Evolutionary conservation across 1,140 invertebrate species (phyloP), one percentile per base, ranked within the genome.

Genomic region (Acromyrmex heyeri): DNA sequence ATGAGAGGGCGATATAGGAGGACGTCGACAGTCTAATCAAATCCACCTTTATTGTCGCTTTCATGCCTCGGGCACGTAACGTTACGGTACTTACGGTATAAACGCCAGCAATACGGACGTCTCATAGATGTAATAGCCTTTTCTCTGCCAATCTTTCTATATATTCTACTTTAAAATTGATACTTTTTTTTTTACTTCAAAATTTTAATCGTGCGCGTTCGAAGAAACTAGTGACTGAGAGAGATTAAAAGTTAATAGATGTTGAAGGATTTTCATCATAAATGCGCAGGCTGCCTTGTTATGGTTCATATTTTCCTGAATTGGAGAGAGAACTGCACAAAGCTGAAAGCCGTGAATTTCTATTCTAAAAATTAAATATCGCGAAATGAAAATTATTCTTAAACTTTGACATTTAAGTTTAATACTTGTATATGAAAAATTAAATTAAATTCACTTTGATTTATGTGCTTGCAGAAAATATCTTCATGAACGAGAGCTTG

Each of bases 211-310:
- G 38, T 44, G 4, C 61, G 21, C 10, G 44, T 72, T 34, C 14
- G 59, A 77, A 53, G 27, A 24, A 55, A 48, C n/a, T 65, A 44
- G 44, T 55, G 67, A 86, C 67, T 30, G 38, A 61, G 38, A 77
- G 78, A 77, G 78, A 89, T 90, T 89, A 89, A 90, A 73, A 50
- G 48, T 86, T 89, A 89, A 88, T 86, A 62, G 50, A 59, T 48
- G 73, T 24, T 59, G 61, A 34, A 57, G 72, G 10, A 44, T 62
- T 88, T 77, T 38, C n/a, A 24, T 59, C 55, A 48, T 48, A 82
- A 72, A 72, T 59, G 53, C 53, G 7, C 5, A 38, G 30, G 44
- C 34, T 10, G 38, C 48, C 67, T 50, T 14, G 55, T 61, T 73
- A 48, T 24, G 44, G 44, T 67, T 38, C 30, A n/a, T 24, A 79